Base-by-base conservation (phyloP, 2,888 invertebrate genomes). In the Myopa tessellatipennis region DNA sequence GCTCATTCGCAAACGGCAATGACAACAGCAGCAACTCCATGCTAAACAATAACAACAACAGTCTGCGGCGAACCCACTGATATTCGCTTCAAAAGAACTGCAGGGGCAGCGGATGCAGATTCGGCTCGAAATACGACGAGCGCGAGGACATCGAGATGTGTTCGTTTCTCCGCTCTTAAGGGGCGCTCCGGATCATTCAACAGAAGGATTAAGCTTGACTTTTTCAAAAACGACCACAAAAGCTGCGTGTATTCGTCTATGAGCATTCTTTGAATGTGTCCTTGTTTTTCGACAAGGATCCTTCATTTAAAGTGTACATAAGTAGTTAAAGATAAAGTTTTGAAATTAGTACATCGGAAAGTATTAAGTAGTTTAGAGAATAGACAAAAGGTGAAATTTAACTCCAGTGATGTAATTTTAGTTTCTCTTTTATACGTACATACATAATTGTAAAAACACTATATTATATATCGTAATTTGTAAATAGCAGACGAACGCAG, bases 1-100 rank as follows among this genome's bases (percentile, higher is more conserved):
- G 88, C 55, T 87, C 88, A 36, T 85, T 87, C 74, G 85, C 85
- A 61, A 80, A 69, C 58, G 76, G 65, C 83, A 83, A 81, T 72
- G 80, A 78, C 67, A 82, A 79, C 38, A n/a, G 40, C 72, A 58
- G 14, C 71, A 60, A 34, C 60, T 38, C 40, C n/a, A n/a, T 18
- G 36, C 67, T 73, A 72, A 81, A 79, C 63, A 82, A 77, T 58
- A 79, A 63, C 63, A 86, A 85, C 79, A 85, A 85, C 55, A 88
- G 88, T 65, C 82, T 88, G 79, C 82, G 88, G 16, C 87, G 87
- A 50, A 87, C 86, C 80, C 88, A 88, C 88, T 88, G 88, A 88
- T 87, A 88, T 81, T 82, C 87, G 79, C 82, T 85, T 3, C 69
- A 68, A 58, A 86, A 85, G 77, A 82, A 84, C 82, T 85, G 87